Evolutionary conservation across 2,113 vertebrate species (phyloP), one percentile per base, ranked within the genome.

Genomic region (Ondatra zibethicus): DNA sequence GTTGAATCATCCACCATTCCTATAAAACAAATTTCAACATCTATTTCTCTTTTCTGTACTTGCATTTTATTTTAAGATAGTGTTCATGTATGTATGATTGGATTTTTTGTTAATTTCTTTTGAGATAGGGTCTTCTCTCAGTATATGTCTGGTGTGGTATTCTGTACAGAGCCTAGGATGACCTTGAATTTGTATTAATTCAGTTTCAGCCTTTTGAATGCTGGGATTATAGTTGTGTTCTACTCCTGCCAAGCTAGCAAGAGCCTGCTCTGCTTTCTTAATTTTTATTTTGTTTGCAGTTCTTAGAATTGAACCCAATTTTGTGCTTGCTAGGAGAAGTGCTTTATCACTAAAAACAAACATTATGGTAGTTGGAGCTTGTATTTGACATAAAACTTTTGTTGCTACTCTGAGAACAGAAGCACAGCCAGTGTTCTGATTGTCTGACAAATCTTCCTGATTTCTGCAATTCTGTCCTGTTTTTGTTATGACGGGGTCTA

Each of bases 1-100:
- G 7, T 88, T 93, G 55, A 31, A 90, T 93, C 88, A 63, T 81
- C 21, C 39, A 95, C 63, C 17, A 25, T 8, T 93, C 31, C 21
- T 50, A 2, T 85, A 94, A 92, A 76, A 88, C 65, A 93, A 12
- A 66, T 95, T 88, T 91, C 45, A 93, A 45, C 88, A 12, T 88
- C 93, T 52, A 14, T 77, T 88, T 88, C 52, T 58, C 21, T 82
- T 92, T 86, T 81, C 16, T 91, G 12, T 68, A 63, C 93, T 86
- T 92, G 45, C 3, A 42, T 78, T 76, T 77, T 77, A 42, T 77
- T 77, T 77, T 25, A 42, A 39, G 45, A 77, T 50, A 12, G 27
- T 29, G 27, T 19, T 73, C 42, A 82, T 50, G 11, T 50, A 75
- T 80, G 84, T 63, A 33, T 86, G 50, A 85, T 42, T 86, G 31